Percentiles rank a stretch among this genome's conserved stretches.
Conservation (phyloP, 2,888 invertebrate species). For the Epirrhoe tristata region DNA sequence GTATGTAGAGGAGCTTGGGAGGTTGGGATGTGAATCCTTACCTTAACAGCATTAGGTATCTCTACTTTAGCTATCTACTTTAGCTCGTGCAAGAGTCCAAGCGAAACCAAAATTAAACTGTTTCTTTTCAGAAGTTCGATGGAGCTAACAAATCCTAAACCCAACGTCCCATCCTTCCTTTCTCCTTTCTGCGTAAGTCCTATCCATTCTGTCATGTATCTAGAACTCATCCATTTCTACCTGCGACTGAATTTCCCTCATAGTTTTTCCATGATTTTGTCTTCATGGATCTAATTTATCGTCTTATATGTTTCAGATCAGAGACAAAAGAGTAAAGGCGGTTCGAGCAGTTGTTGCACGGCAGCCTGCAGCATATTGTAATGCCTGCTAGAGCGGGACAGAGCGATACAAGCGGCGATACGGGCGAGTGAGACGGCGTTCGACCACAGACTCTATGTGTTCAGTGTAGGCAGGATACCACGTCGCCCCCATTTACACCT, state of each 20-base stretch:
- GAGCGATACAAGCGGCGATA: conserved; percentile 54
- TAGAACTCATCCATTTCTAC: conserved; percentile 19
- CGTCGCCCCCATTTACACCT: conserved; percentile 59
- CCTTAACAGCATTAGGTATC: not conserved
- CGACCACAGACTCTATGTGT: conserved; percentile 74
- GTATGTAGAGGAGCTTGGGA: conserved; percentile 32
- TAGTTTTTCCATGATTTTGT: conserved; percentile 1
- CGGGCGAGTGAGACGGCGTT: conserved; percentile 59
- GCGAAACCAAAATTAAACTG: conserved; percentile 35
- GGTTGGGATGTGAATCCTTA: conserved; percentile 38
- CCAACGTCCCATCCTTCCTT: conserved; percentile 56
- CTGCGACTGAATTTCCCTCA: not conserved
- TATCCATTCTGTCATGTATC: conserved; percentile 17
- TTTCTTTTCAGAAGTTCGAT: conserved; percentile 77
- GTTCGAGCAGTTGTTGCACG: conserved; percentile 97
- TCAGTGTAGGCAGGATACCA: conserved; percentile 67
- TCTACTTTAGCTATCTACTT: not conserved
- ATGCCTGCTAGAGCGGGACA: conserved; percentile 68
- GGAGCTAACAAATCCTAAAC: conserved; percentile 64
- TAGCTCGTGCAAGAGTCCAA: not conserved
- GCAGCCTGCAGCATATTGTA: conserved; percentile 97
- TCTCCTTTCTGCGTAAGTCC: conserved; percentile 58
- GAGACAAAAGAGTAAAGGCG: conserved; percentile 97
- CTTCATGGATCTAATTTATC: conserved; percentile 15
- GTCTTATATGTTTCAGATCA: conserved; percentile 90